A percentile compares a stretch with the other conserved stretches of the same genome.
Evolutionary conservation across 2,113 vertebrate genomes (phyloP).

Genomic region (Zosterops lateralis): DNA sequence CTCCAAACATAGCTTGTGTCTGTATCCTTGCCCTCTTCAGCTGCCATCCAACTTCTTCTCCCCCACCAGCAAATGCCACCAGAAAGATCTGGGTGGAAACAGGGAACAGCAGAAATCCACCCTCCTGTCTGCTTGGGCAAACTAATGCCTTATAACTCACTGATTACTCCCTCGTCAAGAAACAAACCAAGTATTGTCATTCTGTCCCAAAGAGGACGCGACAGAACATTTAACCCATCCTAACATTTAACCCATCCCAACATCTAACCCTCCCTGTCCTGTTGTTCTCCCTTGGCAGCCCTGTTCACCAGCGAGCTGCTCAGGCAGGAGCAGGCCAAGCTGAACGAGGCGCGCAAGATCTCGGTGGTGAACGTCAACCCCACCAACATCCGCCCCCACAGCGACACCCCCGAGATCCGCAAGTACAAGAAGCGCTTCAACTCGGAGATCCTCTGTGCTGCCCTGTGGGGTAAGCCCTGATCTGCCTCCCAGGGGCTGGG

Average conservation of each 20-base stretch:
- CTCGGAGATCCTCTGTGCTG: slow-evolving; percentile 97
- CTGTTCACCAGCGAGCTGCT: slow-evolving; percentile 91
- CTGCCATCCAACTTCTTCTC: neutral
- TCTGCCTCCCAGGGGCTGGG: neutral
- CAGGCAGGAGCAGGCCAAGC: slow-evolving; percentile 94
- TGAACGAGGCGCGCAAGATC: slow-evolving; percentile 97
- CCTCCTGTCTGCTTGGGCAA: neutral
- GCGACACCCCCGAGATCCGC: slow-evolving; percentile 96
- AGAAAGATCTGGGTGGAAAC: neutral
- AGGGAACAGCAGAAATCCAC: neutral
- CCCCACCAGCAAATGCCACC: neutral
- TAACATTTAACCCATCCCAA: neutral
- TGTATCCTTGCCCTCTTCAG: neutral
- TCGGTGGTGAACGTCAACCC: slow-evolving; percentile 98
- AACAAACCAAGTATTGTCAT: neutral
- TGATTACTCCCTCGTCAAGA: neutral
- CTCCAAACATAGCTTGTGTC: neutral
- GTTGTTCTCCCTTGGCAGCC: slow-evolving; percentile 74
- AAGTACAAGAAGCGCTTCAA: slow-evolving; percentile 99
- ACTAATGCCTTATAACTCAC: neutral
- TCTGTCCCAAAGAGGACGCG: neutral
- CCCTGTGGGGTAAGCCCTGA: slow-evolving; percentile 88
- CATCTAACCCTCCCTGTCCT: neutral
- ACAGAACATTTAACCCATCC: neutral
- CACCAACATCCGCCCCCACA: slow-evolving; percentile 97